phyloP scores from a whole-genome alignment of 2,888 invertebrate species.

The Dastarcus helophoroides region DNA sequence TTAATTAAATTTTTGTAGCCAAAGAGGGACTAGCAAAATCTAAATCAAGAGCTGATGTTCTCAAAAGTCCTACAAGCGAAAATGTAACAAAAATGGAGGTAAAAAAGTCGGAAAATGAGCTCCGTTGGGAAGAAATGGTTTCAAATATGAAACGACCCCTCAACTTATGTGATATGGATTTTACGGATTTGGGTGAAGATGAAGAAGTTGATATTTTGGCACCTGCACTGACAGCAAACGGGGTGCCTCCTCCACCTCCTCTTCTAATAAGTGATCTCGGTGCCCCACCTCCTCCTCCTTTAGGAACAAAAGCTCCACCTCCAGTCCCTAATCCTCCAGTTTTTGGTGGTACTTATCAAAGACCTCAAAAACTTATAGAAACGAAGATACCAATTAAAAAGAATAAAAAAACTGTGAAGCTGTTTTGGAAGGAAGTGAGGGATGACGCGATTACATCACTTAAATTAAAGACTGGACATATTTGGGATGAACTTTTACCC shows the following conservation, averaged over 20 bases:
- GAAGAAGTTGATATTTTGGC: constrained; percentile 75
- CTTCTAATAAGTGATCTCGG: constrained; percentile 43
- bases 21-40: constrained; percentile 76
- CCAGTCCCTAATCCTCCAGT: constrained; percentile 39
- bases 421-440: constrained; percentile 95
- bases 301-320: constrained; percentile 36
- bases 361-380: constrained; percentile 23
- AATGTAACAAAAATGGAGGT: constrained; percentile 50
- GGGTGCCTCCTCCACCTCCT: constrained; percentile 70
- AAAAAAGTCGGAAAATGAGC: constrained; percentile 84
- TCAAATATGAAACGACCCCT: constrained; percentile 63
- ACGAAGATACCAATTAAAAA: constrained; percentile 54
- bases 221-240: constrained; percentile 52
- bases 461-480: constrained; percentile 49
- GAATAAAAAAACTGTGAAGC: constrained; percentile 91
- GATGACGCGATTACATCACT: constrained; percentile 59
- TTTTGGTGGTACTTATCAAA: constrained; percentile 32
- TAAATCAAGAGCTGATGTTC: constrained; percentile 67
- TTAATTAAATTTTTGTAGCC: constrained; percentile 38
- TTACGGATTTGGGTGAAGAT: constrained; percentile 80
- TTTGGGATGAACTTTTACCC: constrained; percentile 85
- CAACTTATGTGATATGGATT: constrained; percentile 89
- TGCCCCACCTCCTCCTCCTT: constrained; percentile 42
- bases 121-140: constrained; percentile 90
- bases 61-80: constrained; percentile 60